phyloP scores from a whole-genome alignment of 2,797 vertebrate species.

The Dromococcyx pavoninus region DNA sequence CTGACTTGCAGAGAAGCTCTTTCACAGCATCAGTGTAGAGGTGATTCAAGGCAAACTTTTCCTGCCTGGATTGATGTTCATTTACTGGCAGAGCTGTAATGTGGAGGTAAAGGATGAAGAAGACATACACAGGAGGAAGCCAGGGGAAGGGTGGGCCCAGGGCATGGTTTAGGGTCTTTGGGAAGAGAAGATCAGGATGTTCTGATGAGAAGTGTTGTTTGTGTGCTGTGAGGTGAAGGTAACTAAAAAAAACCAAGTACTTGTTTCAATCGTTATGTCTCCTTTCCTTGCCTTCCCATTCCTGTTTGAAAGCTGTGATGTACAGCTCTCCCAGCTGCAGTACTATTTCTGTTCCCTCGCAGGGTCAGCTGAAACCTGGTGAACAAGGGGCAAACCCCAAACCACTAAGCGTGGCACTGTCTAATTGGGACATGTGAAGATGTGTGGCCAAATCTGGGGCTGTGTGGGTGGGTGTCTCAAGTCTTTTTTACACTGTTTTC shows the following conservation, averaged over 20 bases:
- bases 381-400: background rate
- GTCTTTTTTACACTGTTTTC: background rate
- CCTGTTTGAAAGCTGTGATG: background rate
- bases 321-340: background rate
- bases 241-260: background rate
- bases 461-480: background rate
- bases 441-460: background rate
- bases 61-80: background rate
- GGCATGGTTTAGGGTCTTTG: background rate
- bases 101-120: background rate
- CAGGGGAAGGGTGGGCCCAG: background rate
- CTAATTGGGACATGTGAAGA: background rate
- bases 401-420: background rate
- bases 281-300: background rate
- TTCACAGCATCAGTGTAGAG: background rate
- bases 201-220: accelerated
- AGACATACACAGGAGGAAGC: background rate
- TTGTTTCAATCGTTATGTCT: background rate
- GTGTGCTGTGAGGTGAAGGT: background rate
- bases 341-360: background rate
- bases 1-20: background rate
- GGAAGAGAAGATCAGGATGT: background rate
- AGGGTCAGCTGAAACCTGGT: background rate
- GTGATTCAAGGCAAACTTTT: background rate
- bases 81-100: background rate